Evolutionary conservation across 2,888 invertebrate species (phyloP), one percentile per base, ranked within the genome.

Genomic region (Cosmia pyralina): DNA sequence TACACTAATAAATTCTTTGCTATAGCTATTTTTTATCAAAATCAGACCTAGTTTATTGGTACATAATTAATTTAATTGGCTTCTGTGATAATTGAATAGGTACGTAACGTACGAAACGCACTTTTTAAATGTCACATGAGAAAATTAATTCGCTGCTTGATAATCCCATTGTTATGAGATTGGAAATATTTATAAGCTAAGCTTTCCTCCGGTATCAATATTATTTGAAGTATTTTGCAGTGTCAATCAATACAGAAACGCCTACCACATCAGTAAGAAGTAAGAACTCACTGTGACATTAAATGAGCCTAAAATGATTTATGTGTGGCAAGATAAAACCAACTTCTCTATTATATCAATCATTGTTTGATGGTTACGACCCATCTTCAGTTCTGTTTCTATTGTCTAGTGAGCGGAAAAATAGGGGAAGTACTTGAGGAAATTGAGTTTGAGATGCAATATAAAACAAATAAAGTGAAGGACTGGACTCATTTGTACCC

Each of bases 271-370:
- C 85, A 77, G 86, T 86, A 85, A 80, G 76, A 85, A 81, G 86
- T 86, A 85, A 81, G 75, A 85, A 81, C 83, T 65, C 64, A 72
- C 63, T 72, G 68, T 70, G 88, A 90, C 90, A 88, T 90, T 91
- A 89, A 91, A 89, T 88, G 89, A 90, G 88, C 88, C 82, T 85
- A 83, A 88, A 88, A 90, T 91, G 90, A 90, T 91, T 91, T 89
- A 91, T 91, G 86, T 84, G 83, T 77, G 86, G 79, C 80, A 74
- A 87, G 85, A 88, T 83, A 90, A 90, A 89, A 89, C 86, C 82
- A 81, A 84, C 75, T 74, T 81, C 83, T 85, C 85, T 65, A 68
- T n/a, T 81, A 81, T 60, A 87, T 91, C 88, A 88, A 90, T 91
- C 90, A 90, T 90, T 83, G 72, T 77, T 72, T 66, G 77, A 72